Evolutionary conservation across 1,140 invertebrate genomes (phyloP).

Genomic region (Adoxophyes honmai): DNA sequence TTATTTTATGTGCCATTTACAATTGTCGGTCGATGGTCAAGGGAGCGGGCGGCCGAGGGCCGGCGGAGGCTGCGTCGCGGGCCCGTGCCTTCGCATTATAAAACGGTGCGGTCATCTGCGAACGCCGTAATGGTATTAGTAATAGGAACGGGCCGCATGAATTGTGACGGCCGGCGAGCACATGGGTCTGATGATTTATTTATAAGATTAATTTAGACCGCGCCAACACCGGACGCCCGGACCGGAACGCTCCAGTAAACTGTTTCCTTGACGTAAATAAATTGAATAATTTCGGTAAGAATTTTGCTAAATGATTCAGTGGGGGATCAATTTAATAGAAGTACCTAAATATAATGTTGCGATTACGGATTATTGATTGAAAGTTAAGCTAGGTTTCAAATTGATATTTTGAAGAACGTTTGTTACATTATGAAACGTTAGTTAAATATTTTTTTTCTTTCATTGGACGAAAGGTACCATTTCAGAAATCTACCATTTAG

Average conservation of each 20-base stretch:
- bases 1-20: slow-evolving; percentile 80
- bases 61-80: slow-evolving; percentile 34
- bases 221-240: slow-evolving; percentile 21
- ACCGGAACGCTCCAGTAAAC: slow-evolving; percentile 22
- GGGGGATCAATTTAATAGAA: too few species aligned
- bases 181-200: slow-evolving; percentile 59
- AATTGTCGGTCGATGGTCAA: slow-evolving; percentile 79
- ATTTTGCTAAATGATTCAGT: background rate
- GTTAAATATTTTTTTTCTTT: too few species aligned
- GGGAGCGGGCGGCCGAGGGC: slow-evolving; percentile 61
- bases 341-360: too few species aligned
- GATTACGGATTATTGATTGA: too few species aligned
- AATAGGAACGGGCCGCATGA: slow-evolving; percentile 60
- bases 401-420: too few species aligned
- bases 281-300: slow-evolving; percentile 15
- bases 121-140: slow-evolving; percentile 70
- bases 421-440: too few species aligned
- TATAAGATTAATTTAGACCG: slow-evolving; percentile 54
- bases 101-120: slow-evolving; percentile 78
- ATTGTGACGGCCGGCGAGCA: slow-evolving; percentile 40
- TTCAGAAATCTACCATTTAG: too few species aligned
- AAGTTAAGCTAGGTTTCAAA: too few species aligned
- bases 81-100: slow-evolving; percentile 74
- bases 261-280: slow-evolving; percentile 19
- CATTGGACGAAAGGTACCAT: too few species aligned